Conservation (phyloP, 2,113 vertebrate genomes). For the Uria aalge region DNA sequence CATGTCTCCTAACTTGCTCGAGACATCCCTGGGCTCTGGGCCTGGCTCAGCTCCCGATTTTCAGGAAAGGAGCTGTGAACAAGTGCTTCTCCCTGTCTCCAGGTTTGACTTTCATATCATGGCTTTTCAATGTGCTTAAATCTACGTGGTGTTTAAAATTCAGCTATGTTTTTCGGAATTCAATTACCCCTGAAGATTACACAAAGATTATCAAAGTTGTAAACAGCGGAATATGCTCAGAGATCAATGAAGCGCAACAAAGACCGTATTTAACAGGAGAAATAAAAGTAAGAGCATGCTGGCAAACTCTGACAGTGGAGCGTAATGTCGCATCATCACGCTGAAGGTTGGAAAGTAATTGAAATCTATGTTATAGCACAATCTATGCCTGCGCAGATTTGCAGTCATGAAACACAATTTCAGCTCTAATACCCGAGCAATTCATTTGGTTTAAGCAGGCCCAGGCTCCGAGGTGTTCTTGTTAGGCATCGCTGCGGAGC, state of each 20-base stretch:
- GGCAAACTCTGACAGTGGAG: conserved; percentile 43
- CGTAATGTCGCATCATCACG: conserved; percentile 42
- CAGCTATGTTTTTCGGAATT: conserved; percentile 57
- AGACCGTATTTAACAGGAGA: conserved; percentile 73
- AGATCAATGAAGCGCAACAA: conserved; percentile 72
- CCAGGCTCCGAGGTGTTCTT: not conserved
- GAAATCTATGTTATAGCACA: conserved; percentile 27
- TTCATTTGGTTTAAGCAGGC: conserved; percentile 28
- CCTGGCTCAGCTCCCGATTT: not conserved
- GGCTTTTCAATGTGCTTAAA: not conserved
- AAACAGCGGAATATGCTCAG: conserved; percentile 74
- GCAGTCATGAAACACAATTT: not conserved
- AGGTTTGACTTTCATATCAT: not conserved
- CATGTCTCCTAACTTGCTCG: not conserved
- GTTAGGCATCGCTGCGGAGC: accelerated
- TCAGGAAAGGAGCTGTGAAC: not conserved
- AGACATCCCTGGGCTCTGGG: not conserved
- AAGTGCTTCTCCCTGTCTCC: not conserved
- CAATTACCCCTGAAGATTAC: conserved; percentile 76
- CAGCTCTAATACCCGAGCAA: not conserved
- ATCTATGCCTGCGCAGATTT: not conserved
- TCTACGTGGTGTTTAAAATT: conserved; percentile 51
- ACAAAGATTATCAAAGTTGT: conserved; percentile 77
- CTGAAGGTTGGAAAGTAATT: conserved; percentile 41
- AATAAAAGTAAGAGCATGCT: conserved; percentile 61